Conservation (phyloP, 2,113 vertebrate genomes). For the Eubucco bourcierii region DNA sequence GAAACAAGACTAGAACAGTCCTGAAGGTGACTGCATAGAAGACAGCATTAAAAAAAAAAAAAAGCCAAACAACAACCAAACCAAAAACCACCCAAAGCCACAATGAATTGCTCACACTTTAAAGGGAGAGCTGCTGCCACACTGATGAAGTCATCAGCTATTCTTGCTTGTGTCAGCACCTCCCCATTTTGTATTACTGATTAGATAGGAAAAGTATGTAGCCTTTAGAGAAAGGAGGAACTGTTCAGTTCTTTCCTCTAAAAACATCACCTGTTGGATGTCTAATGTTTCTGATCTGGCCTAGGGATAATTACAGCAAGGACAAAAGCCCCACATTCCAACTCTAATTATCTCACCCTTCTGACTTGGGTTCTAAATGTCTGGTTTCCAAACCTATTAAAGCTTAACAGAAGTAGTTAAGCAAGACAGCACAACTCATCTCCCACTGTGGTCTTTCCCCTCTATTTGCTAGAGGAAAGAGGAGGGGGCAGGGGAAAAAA, state of each 20-base stretch:
- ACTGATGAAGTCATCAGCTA: conserved; percentile 40
- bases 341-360: not conserved
- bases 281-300: conserved; percentile 41
- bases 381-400: not conserved
- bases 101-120: not conserved
- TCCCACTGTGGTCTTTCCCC: not conserved
- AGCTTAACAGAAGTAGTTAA: not conserved
- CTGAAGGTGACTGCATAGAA: not conserved
- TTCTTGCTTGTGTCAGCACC: conserved; percentile 57
- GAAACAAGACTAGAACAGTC: not conserved
- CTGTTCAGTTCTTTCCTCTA: conserved; percentile 5
- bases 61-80: not conserved
- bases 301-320: conserved; percentile 12
- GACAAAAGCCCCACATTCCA: conserved; percentile 50
- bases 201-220: conserved; percentile 58
- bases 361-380: not conserved
- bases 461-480: not conserved
- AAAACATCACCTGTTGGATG: conserved; percentile 50
- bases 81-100: not conserved
- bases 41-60: not conserved
- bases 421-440: not conserved
- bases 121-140: conserved; percentile 35
- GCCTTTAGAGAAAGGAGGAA: conserved; percentile 50
- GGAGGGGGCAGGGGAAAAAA: not conserved
- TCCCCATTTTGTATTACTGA: conserved; percentile 41